phyloP scores from a whole-genome alignment of 1,140 invertebrate genomes.

The Calosoma granatense region DNA sequence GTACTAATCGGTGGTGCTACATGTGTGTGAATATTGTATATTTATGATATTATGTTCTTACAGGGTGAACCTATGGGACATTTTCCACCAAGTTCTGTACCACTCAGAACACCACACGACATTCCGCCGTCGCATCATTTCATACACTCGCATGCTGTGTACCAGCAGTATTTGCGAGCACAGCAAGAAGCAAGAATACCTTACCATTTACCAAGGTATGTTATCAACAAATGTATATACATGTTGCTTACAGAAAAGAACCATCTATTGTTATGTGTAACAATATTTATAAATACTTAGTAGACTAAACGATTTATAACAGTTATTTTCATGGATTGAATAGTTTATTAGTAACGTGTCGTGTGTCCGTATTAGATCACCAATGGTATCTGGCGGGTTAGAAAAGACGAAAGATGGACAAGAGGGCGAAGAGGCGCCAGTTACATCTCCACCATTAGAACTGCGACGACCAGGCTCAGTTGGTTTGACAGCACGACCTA shows the following conservation, averaged over 20 bases:
- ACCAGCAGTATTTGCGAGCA: constrained; percentile 62
- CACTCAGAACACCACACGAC: constrained; percentile 28
- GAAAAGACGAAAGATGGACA: constrained; percentile 31
- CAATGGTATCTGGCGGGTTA: constrained; percentile 39
- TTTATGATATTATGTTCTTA: constrained; percentile 17
- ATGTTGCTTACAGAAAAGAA: too few relatives aligned
- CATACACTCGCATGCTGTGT: constrained; percentile 53
- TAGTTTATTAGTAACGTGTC: constrained; percentile 1
- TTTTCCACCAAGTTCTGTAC: constrained; percentile 30
- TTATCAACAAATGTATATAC: not conserved
- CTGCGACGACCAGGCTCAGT: constrained; percentile 44
- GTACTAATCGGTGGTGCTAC: not conserved
- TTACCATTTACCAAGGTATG: constrained; percentile 31
- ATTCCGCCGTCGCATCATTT: constrained; percentile 35
- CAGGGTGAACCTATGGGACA: constrained; percentile 49
- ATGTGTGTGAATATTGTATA: not conserved
- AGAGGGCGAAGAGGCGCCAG: constrained; percentile 49
- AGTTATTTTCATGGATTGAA: not conserved
- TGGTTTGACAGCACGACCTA: constrained; percentile 26
- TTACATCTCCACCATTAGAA: constrained; percentile 53
- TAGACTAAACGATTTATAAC: not conserved
- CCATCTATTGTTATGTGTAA: not conserved
- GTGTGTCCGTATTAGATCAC: too few relatives aligned
- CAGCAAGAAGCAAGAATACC: constrained; percentile 16
- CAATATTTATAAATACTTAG: not conserved